These are phyloP conservation scores for Parazoanthus swiftii DNA, from an alignment of 92 coral and sea anemone genomes.

Conservation along the genomic window DNA sequence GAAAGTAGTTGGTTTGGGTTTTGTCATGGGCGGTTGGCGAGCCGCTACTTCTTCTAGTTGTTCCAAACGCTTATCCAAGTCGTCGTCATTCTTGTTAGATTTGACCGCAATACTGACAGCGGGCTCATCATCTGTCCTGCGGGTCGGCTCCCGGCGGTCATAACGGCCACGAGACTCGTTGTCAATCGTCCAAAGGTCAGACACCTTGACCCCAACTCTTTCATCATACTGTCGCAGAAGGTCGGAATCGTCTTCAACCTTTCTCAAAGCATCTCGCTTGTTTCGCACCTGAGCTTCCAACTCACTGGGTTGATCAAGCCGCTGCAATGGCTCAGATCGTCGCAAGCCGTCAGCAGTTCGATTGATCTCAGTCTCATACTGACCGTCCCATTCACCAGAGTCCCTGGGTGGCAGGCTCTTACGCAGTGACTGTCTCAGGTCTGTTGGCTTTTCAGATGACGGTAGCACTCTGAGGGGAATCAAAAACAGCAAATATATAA, in stretches of 20 bases:
- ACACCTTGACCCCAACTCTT: conserved; percentile 87
- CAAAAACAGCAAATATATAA: not conserved
- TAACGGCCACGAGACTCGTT: conserved; percentile 74
- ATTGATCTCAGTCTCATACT: conserved; percentile 40
- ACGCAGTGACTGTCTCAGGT: conserved; percentile 65
- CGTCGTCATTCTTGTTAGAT: conserved; percentile 49
- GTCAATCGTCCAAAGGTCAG: conserved; percentile 88
- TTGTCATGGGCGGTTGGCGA: conserved; percentile 56
- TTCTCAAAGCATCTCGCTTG: conserved; percentile 79
- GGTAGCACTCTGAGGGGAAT: conserved; percentile 63
- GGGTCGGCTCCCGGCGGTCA: conserved; percentile 58
- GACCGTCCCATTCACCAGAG: conserved; percentile 44
- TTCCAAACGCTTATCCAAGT: conserved; percentile 64
- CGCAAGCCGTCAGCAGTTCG: conserved; percentile 44
- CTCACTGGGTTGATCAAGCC: conserved; percentile 45
- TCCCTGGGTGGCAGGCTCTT: conserved; percentile 67
- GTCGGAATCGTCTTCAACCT: conserved; percentile 77
- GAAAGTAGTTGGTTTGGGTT: conserved; percentile 56
- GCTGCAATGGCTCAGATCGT: conserved; percentile 43
- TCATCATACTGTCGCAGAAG: conserved; percentile 68
- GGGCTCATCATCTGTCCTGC: conserved; percentile 53
- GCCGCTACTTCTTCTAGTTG: conserved; percentile 61
- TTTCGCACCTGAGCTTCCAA: conserved; percentile 56
- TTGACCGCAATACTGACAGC: conserved; percentile 66
- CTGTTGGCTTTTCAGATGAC: conserved; percentile 66